Evolutionary conservation across 2,113 vertebrate species (phyloP).

Genomic region (Dicerorhinus sumatrensis): DNA sequence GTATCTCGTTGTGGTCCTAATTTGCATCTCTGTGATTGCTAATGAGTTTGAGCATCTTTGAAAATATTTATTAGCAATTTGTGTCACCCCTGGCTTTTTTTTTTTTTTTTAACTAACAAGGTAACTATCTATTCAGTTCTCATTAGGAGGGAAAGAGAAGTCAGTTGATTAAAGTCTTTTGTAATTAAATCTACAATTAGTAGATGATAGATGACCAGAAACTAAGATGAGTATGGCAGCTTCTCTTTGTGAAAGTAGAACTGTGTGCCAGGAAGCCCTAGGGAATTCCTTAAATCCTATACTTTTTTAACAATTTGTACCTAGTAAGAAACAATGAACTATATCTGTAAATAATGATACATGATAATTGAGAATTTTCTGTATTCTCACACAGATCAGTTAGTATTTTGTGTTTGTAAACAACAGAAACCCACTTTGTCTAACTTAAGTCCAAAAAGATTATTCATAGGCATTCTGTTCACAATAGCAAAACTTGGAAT

Average conservation of each 20-base stretch:
- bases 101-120: not conserved
- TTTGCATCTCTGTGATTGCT: conserved; percentile 25
- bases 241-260: not conserved
- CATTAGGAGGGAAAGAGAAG: conserved; percentile 38
- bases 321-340: not conserved
- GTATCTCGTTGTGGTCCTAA: not conserved
- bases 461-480: not conserved
- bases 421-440: not conserved
- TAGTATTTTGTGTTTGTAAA: not conserved
- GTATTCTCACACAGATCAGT: not conserved
- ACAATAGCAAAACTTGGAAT: not conserved
- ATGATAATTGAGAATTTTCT: not conserved
- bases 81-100: not conserved
- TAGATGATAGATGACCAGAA: not conserved
- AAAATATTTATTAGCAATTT: conserved; percentile 62
- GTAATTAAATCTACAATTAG: conserved; percentile 47
- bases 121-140: conserved; percentile 22
- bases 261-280: not conserved
- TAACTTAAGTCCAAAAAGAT: not conserved
- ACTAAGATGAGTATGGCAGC: not conserved
- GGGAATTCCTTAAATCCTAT: not conserved
- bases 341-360: not conserved
- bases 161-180: conserved; percentile 41
- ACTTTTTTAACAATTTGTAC: not conserved
- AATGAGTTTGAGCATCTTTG: conserved; percentile 41